Evolutionary conservation across 2,888 invertebrate genomes (phyloP).

Genomic region (Trachelus stipa): DNA sequence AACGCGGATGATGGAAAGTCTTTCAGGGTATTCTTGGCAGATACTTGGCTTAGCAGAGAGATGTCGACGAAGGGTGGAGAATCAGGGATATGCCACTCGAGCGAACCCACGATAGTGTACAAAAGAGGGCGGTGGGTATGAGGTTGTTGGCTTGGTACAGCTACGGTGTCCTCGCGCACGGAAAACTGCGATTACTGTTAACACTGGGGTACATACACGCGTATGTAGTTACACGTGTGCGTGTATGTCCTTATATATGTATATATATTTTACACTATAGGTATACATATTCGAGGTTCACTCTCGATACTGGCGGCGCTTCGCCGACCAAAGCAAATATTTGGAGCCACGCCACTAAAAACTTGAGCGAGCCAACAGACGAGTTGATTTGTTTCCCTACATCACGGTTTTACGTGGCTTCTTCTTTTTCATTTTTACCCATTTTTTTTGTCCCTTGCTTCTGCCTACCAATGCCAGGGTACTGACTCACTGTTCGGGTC

Average conservation of each 20-base stretch:
- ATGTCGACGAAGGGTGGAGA: conserved; percentile 12
- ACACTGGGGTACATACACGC: background rate
- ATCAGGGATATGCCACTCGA: conserved; percentile 18
- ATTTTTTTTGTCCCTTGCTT: conserved; percentile 4
- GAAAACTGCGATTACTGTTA: background rate
- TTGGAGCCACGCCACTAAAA: conserved; percentile 66
- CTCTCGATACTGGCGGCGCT: conserved; percentile 27
- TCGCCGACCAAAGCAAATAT: conserved; percentile 61
- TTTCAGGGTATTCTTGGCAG: conserved; percentile 62
- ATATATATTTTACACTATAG: conserved; percentile 6
- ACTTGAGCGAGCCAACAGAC: conserved; percentile 62
- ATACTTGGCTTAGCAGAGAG: conserved; percentile 29
- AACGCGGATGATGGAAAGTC: conserved; percentile 59
- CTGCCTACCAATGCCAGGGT: background rate
- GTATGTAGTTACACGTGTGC: background rate
- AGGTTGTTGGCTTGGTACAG: background rate
- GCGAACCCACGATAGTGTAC: background rate
- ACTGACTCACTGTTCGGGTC: background rate
- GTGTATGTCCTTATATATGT: background rate
- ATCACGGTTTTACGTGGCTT: conserved; percentile 50
- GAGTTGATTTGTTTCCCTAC: conserved; percentile 64
- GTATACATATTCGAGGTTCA: conserved; percentile 41
- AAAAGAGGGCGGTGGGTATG: conserved; percentile 4
- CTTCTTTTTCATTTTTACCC: conserved; percentile 34
- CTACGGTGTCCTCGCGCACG: background rate